Base-by-base conservation (phyloP, 2,113 vertebrate species). In the Balaeniceps rex region DNA sequence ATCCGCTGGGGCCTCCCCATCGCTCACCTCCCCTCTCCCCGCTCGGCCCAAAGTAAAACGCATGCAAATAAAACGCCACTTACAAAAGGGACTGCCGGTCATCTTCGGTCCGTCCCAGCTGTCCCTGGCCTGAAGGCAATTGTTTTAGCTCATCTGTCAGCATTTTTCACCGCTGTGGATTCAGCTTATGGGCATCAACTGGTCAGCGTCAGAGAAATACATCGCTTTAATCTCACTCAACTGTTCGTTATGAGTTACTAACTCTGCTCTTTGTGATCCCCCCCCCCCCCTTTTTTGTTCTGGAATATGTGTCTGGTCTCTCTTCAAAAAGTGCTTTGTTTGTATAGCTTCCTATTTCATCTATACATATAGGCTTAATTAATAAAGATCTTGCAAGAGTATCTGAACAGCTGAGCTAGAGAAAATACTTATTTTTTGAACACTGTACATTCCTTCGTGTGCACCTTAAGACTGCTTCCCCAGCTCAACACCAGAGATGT, bases 1-100 rank as follows among this genome's bases (percentile, higher is more conserved):
- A 96, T 97, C 97, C 97, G 69, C 87, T 23, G 96, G 96, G 96
- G 90, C 97, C 95, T 97, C 96, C 97, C 95, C 89, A 57, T 76
- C 70, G 84, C 92, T 31, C 83, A 65, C 77, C 63, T 60, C 54
- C 71, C 79, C 38, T 69, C 69, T 24, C 66, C 65, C 66, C 64
- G 26, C 47, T 6, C 40, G 19, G 49, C 22, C 69, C 60, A 1
- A 14, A 23, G 31, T 2, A 5, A 8, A 24, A 16, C 6, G 15
- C 33, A 10, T 28, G 29, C 31, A 6, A n/a, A 10, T 12, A 14
- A 34, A 86, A 70, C 19, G 52, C n/a, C 38, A 3, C 55, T 11
- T 38, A 49, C 40, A n/a, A 44, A 49, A 76, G 21, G 44, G n/a
- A 13, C 66, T 29, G 68, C 63, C n/a, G 51, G 78, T 31, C 54